phyloP scores from a whole-genome alignment of 2,797 vertebrate genomes.

The Coracias cyanogaster region DNA sequence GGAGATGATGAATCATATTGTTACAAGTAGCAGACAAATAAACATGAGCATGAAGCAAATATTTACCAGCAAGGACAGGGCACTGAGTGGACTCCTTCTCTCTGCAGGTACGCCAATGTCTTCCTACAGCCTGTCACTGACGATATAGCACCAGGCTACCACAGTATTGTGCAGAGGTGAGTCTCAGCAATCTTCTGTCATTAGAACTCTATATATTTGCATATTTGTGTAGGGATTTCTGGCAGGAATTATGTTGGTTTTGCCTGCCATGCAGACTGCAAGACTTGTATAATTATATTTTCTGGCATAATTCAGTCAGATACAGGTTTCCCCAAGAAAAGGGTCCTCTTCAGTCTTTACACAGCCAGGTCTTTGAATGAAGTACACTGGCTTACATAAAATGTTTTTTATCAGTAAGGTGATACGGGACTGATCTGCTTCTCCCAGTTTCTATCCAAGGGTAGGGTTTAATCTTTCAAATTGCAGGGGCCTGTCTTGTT shows the following conservation, averaged over 20 bases:
- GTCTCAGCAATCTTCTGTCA: background rate
- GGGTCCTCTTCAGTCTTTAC: background rate
- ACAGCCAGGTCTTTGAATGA: background rate
- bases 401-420: background rate
- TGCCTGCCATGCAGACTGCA: background rate
- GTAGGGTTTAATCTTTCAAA: background rate
- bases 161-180: slow-evolving; percentile 97
- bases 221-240: background rate
- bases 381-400: background rate
- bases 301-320: background rate
- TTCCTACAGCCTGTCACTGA: slow-evolving; percentile 98
- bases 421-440: background rate
- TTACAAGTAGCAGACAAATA: background rate
- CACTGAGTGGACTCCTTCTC: background rate
- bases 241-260: background rate
- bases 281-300: background rate
- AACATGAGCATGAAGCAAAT: background rate
- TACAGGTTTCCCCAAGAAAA: background rate
- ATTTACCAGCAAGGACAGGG: background rate
- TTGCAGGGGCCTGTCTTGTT: background rate
- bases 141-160: slow-evolving; percentile 97
- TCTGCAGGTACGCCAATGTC: slow-evolving; percentile 94
- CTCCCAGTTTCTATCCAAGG: background rate
- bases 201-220: background rate
- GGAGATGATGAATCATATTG: background rate